These are phyloP conservation scores for Halictus ligatus DNA, from an alignment of 2,888 invertebrate species.

Conservation along the genomic window DNA sequence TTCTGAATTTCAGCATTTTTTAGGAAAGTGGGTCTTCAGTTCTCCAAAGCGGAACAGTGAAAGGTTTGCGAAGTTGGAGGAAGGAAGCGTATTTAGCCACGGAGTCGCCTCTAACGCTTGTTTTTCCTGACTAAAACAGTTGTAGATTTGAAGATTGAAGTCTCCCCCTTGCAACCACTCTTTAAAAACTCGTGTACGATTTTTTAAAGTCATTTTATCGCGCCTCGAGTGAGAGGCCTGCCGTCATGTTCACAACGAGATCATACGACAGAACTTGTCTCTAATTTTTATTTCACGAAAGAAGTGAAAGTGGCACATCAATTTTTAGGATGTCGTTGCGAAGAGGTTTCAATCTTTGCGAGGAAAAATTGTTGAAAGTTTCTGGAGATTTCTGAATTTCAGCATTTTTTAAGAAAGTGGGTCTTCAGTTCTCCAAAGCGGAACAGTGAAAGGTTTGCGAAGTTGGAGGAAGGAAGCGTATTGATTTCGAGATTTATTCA, in stretches of 20 bases:
- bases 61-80: no score
- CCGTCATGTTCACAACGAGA: not conserved
- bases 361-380: not conserved
- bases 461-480: no score
- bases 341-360: not conserved
- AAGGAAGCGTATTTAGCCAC: not conserved
- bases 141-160: not conserved
- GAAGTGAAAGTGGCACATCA: not conserved
- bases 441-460: no score
- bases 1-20: not conserved
- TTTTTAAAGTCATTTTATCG: not conserved
- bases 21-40: not conserved
- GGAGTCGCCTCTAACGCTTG: not conserved
- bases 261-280: not conserved
- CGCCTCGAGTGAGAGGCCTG: not conserved
- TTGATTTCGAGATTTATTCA: not conserved
- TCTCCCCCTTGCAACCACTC: not conserved
- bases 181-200: not conserved
- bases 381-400: not conserved
- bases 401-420: not conserved
- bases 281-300: not conserved
- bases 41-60: no score
- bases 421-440: no score
- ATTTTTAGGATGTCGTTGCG: not conserved
- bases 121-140: no score